Evolutionary conservation across 1,140 invertebrate species (phyloP).

Genomic region (Lamellibrachia luymesi): DNA sequence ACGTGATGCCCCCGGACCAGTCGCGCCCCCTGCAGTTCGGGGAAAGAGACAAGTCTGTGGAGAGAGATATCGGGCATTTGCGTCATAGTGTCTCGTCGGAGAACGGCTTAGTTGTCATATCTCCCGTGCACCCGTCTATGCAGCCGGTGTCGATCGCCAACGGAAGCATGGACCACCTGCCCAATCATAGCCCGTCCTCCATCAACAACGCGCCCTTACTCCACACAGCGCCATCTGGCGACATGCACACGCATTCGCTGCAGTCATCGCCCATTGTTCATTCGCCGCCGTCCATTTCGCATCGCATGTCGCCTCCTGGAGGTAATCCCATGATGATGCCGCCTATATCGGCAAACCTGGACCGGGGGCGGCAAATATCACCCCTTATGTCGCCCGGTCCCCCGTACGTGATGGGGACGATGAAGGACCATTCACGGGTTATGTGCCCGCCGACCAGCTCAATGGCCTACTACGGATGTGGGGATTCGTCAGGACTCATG

Average conservation of each 20-base stretch:
- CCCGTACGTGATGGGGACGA: neutral
- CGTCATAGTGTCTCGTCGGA: neutral
- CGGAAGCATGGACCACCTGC: neutral
- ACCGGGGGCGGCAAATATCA: neutral
- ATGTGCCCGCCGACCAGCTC: neutral
- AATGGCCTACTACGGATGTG: neutral
- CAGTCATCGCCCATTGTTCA: neutral
- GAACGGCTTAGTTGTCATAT: neutral
- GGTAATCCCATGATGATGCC: neutral
- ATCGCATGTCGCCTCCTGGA: neutral
- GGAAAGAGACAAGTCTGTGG: neutral
- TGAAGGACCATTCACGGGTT: neutral
- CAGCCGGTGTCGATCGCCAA: neutral
- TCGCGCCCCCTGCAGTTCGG: neutral
- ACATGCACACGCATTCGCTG: neutral
- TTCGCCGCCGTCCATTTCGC: neutral
- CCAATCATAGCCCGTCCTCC: neutral
- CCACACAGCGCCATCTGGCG: neutral
- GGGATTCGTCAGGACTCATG: neutral
- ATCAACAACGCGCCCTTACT: neutral
- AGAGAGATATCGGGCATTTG: neutral
- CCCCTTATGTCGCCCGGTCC: neutral
- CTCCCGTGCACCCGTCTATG: neutral
- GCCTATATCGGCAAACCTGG: neutral
- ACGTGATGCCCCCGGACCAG: neutral